Percentiles rank a stretch among this genome's conserved stretches.
Evolutionary conservation across 2,113 vertebrate genomes (phyloP).

Genomic region (Pomatorhinus ruficollis): DNA sequence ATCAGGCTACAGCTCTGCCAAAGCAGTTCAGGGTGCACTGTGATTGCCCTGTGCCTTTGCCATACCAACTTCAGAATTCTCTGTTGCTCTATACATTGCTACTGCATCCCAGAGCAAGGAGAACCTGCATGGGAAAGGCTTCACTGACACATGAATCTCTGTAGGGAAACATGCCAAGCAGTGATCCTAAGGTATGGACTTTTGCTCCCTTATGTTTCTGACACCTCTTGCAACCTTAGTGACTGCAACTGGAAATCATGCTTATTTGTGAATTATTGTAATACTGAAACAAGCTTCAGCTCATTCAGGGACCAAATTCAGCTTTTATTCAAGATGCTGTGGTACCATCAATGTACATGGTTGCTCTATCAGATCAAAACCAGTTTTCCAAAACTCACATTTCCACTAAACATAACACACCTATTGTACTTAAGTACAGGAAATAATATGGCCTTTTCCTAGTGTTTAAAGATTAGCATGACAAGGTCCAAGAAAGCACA

Average conservation of each 20-base stretch:
- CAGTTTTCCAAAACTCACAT: background rate
- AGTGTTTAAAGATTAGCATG: background rate
- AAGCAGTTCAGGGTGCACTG: background rate
- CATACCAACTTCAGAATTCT: background rate
- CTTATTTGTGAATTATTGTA: background rate
- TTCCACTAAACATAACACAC: background rate
- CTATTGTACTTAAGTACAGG: background rate
- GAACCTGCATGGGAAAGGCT: background rate
- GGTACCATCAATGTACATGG: background rate
- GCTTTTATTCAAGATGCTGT: background rate
- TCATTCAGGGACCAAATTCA: background rate
- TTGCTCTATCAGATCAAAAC: background rate
- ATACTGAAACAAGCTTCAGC: background rate
- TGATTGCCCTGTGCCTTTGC: background rate
- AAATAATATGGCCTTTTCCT: background rate
- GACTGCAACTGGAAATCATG: background rate
- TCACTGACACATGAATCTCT: background rate
- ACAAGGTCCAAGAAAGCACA: background rate
- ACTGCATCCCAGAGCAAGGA: background rate
- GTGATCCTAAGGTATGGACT: background rate
- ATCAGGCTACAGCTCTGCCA: background rate
- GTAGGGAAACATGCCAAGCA: background rate
- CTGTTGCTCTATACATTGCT: background rate
- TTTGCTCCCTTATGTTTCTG: background rate
- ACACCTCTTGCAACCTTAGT: background rate